These are phyloP conservation scores for Cyrtonyx montezumae DNA, from an alignment of 2,113 vertebrate genomes.

Conservation along the genomic window DNA sequence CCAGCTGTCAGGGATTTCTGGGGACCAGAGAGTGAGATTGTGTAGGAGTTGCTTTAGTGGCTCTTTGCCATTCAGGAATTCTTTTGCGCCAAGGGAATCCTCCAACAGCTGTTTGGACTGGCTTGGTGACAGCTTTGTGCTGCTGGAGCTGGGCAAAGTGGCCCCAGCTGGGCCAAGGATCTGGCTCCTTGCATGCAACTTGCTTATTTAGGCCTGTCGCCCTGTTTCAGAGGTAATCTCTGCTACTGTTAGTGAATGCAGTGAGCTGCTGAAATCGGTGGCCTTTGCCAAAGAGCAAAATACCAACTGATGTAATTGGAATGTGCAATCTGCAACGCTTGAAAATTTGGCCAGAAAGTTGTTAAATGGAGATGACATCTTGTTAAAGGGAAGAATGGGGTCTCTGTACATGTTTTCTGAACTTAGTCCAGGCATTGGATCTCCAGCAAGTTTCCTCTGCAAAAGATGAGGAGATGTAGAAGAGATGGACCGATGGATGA, in stretches of 20 bases:
- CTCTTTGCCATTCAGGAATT: slow-evolving; percentile 74
- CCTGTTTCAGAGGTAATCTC: slow-evolving; percentile 44
- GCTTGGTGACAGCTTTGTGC: slow-evolving; percentile 72
- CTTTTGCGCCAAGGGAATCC: slow-evolving; percentile 72
- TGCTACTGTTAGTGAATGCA: slow-evolving; percentile 50
- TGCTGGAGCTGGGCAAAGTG: slow-evolving; percentile 52
- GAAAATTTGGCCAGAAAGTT: slow-evolving; percentile 57
- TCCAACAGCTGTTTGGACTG: slow-evolving; percentile 71
- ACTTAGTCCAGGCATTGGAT: background rate
- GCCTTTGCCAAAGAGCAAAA: slow-evolving; percentile 59
- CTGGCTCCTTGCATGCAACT: slow-evolving; percentile 41
- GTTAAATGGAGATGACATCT: slow-evolving; percentile 65
- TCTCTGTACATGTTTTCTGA: slow-evolving; percentile 36
- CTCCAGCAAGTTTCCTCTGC: background rate
- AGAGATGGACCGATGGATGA: background rate
- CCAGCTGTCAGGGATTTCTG: slow-evolving; percentile 73
- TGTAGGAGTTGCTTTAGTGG: slow-evolving; percentile 70
- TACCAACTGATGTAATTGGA: slow-evolving; percentile 60
- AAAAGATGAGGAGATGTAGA: background rate
- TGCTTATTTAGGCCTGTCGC: slow-evolving; percentile 67
- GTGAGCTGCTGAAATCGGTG: slow-evolving; percentile 22
- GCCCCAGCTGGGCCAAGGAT: slow-evolving; percentile 61
- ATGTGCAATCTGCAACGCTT: slow-evolving; percentile 59
- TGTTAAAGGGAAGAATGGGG: slow-evolving; percentile 61
- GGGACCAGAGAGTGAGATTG: slow-evolving; percentile 66